A percentile compares a stretch with the other conserved stretches of the same genome.
Evolutionary conservation across 2,888 invertebrate species (phyloP).

Genomic region (Aleiodes testaceus): DNA sequence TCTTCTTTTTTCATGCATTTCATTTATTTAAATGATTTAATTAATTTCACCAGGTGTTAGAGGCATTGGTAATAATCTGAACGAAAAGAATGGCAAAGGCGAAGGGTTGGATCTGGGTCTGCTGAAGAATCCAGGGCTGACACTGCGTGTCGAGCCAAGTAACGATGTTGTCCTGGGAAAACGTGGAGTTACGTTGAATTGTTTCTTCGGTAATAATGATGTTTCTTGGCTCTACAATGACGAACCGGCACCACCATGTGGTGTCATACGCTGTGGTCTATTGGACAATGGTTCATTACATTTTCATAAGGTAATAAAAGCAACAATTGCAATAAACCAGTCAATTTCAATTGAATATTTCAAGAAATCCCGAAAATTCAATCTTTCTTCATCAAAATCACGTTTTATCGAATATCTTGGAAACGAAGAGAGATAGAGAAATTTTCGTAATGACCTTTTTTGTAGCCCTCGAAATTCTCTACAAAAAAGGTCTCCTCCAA

Average conservation of each 20-base stretch:
- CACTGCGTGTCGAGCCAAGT: constrained; percentile 64
- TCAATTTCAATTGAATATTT: neutral
- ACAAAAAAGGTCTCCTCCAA: no score
- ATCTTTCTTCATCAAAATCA: no score
- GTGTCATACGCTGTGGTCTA: constrained; percentile 60
- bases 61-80: constrained; percentile 61
- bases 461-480: no score
- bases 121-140: constrained; percentile 57
- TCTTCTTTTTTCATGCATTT: no score
- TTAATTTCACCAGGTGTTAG: constrained; percentile 57
- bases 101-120: constrained; percentile 58
- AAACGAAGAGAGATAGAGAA: no score
- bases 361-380: neutral
- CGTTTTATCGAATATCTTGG: no score
- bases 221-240: constrained; percentile 68
- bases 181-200: constrained; percentile 64
- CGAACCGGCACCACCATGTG: constrained; percentile 65
- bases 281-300: constrained; percentile 66
- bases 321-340: no score
- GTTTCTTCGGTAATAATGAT: constrained; percentile 59
- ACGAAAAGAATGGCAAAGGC: constrained; percentile 61
- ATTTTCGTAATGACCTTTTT: no score
- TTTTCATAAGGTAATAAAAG: constrained; percentile 62
- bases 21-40: no score
- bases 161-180: constrained; percentile 66